Evolutionary conservation across 2,888 invertebrate genomes (phyloP).

Genomic region (Cyaniris semiargus): DNA sequence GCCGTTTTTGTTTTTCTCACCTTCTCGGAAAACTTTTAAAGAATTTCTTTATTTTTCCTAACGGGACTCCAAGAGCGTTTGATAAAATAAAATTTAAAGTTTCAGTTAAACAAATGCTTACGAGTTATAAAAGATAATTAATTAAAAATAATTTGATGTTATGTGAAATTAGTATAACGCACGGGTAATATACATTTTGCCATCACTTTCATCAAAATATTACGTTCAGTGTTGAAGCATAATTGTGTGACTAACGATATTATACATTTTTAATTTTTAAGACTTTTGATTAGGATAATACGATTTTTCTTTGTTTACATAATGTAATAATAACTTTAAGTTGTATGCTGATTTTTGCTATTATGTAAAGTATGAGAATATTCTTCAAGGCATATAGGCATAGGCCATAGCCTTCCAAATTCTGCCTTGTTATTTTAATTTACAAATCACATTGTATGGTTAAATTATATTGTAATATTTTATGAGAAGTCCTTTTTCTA

Average conservation of each 20-base stretch:
- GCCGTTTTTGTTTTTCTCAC: neutral
- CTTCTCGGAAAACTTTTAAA: neutral
- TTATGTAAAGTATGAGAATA: conserved; percentile 10
- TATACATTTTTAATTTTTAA: too few species aligned
- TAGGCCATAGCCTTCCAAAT: neutral
- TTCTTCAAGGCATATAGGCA: neutral
- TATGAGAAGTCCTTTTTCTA: too few species aligned
- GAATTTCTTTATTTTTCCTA: conserved; percentile 1
- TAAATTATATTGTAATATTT: neutral
- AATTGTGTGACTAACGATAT: too few species aligned
- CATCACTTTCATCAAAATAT: too few species aligned
- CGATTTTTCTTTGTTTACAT: neutral
- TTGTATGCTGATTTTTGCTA: neutral
- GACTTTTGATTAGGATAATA: neutral
- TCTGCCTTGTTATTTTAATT: neutral
- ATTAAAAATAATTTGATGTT: too few species aligned
- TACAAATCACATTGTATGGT: too few species aligned
- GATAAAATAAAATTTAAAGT: neutral
- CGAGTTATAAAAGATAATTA: too few species aligned
- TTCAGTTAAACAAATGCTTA: neutral
- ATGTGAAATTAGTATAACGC: too few species aligned
- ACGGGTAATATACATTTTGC: too few species aligned
- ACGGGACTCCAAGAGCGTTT: neutral
- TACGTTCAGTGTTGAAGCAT: too few species aligned
- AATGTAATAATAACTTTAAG: neutral